Percentiles rank a stretch among this genome's conserved stretches.
These are phyloP conservation scores for Diprion similis DNA, from an alignment of 1,140 invertebrate genomes.

Conservation along the genomic window DNA sequence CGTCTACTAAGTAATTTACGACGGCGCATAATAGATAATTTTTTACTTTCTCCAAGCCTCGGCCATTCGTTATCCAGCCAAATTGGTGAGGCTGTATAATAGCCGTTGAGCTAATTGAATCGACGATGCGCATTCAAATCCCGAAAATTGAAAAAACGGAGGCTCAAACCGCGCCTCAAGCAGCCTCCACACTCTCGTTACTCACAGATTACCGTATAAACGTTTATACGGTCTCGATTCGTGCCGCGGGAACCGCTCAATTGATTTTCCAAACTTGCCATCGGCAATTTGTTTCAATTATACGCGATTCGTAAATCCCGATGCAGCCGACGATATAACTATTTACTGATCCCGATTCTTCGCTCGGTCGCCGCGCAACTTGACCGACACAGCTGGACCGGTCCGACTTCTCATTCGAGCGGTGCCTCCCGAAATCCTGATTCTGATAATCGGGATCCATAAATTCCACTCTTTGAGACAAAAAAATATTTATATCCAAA, in stretches of 20 bases:
- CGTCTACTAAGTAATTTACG: too few relatives aligned
- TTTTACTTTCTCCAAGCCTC: too few relatives aligned
- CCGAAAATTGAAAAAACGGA: too few relatives aligned
- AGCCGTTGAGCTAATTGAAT: too few relatives aligned
- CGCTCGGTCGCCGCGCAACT: neutral
- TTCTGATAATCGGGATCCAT: neutral
- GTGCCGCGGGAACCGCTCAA: slow-evolving; percentile 1
- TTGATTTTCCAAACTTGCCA: slow-evolving; percentile 32
- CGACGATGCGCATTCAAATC: too few relatives aligned
- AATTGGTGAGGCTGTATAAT: too few relatives aligned
- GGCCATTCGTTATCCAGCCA: too few relatives aligned
- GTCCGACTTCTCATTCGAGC: neutral
- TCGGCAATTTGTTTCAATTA: slow-evolving; percentile 52
- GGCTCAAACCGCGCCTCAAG: too few relatives aligned
- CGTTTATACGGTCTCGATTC: neutral
- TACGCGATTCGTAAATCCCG: slow-evolving; percentile 44
- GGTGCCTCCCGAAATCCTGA: neutral
- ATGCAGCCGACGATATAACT: slow-evolving; percentile 39
- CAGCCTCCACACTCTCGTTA: neutral
- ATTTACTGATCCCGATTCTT: neutral
- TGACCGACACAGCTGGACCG: neutral
- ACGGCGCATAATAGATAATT: too few relatives aligned
- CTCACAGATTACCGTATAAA: neutral
- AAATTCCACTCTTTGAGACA: neutral
- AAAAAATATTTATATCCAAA: neutral